Evolutionary conservation across 2,797 vertebrate genomes (phyloP), one percentile per base, ranked within the genome.

Genomic region (Morus bassanus): DNA sequence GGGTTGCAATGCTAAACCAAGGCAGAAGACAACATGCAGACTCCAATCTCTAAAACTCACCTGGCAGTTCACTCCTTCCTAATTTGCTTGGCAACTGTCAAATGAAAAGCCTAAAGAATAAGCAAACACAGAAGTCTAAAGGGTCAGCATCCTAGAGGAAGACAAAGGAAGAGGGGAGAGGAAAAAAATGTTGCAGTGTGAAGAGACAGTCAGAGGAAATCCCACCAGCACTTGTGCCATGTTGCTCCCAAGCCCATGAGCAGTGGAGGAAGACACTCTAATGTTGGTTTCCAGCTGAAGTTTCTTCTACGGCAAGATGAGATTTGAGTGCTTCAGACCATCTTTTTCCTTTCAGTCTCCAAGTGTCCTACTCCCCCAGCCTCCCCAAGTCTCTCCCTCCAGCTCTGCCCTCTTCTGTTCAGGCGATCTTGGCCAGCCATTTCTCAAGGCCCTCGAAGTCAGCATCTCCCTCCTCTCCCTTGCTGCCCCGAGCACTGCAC

Each of bases 401-500:
- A 67, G 30, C n/a, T 28, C 51, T 59, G 60, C 5, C 33, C 41
- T 13, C 35, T 39, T 75, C 80, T 0, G 0, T 7, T 98, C 96
- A 98, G 89, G 97, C 99, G 3, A 99, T 97, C 89, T 98, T 99
- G 41, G 98, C 98, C 96, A 99, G 97, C 98, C 98, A 98, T 45
- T 97, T 99, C 98, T 99, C 98, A 10, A 99, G 91, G 89, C 73
- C 97, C 80, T 98, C 97, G 2, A 99, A 96, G 92, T 99, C 98
- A 3, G 98, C 98, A 2, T 98, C 97, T 18, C 98, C 98, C 0
- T 98, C 96, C 25, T 99, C 99, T 13, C 98, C 98, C 89, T 98
- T 98, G 83, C 89, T 98, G 60, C 99, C 98, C 9, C 98, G 98
- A 82, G 99, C 99, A 5, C 99, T 99, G 96, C 99, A 99, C 98